A percentile compares a stretch with the other conserved stretches of the same genome.
These are phyloP conservation scores for Hydropsyche betteni DNA, from an alignment of 2,888 invertebrate species.

Conservation along the genomic window DNA sequence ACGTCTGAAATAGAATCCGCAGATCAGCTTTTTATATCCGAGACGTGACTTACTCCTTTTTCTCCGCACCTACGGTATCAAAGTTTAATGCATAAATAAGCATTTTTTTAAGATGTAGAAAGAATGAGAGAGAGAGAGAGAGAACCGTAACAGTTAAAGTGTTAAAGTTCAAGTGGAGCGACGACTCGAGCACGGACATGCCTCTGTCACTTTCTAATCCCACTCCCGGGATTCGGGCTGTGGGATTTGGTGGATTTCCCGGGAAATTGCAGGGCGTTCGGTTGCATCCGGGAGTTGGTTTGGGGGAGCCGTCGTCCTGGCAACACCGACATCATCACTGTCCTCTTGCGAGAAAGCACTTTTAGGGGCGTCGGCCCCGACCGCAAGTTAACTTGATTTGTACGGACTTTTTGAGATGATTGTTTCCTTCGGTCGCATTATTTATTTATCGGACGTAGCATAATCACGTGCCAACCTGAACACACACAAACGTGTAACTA, in stretches of 20 bases:
- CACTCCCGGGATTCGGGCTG: slow-evolving; percentile 42
- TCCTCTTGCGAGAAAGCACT: no score
- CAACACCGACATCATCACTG: slow-evolving; percentile 48
- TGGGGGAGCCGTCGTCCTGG: slow-evolving; percentile 50
- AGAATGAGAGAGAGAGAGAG: no score
- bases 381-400: slow-evolving; percentile 49
- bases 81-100: no score
- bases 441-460: slow-evolving; percentile 45
- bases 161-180: slow-evolving; percentile 42
- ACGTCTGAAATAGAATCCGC: no score
- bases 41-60: no score
- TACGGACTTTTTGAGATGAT: slow-evolving; percentile 50
- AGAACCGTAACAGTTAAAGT: no score
- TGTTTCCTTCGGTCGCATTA: slow-evolving; percentile 48
- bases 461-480: slow-evolving; percentile 49
- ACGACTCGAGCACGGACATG: slow-evolving; percentile 54
- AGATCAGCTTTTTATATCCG: no score
- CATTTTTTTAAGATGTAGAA: no score
- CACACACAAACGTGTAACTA: background rate
- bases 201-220: slow-evolving; percentile 49
- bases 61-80: no score
- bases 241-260: slow-evolving; percentile 42
- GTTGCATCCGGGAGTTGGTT: slow-evolving; percentile 1
- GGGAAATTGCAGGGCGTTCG: slow-evolving; percentile 22
- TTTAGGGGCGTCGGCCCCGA: slow-evolving; percentile 27